Evolutionary conservation across 1,140 invertebrate species (phyloP).

Genomic region (Ephestia elutella): DNA sequence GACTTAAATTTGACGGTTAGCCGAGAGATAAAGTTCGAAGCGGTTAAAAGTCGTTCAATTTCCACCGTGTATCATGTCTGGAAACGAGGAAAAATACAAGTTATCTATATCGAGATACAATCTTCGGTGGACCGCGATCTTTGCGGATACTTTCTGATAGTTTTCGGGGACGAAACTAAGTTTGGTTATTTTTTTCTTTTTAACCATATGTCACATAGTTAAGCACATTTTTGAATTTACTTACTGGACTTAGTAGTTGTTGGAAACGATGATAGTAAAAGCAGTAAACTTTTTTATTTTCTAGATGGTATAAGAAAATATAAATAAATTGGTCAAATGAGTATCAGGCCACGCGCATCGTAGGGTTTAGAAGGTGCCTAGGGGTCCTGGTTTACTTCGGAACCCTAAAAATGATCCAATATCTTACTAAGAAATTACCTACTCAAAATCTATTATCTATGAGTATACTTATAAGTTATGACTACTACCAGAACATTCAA

Average conservation of each 20-base stretch:
- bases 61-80: not conserved
- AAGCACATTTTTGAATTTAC: not conserved
- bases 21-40: not conserved
- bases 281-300: too few relatives aligned
- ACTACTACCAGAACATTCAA: not conserved
- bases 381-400: too few relatives aligned
- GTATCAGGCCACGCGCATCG: too few relatives aligned
- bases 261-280: too few relatives aligned
- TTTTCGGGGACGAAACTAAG: not conserved
- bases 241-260: too few relatives aligned
- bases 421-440: too few relatives aligned
- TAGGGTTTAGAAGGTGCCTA: too few relatives aligned
- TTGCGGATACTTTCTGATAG: not conserved
- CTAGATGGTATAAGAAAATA: too few relatives aligned
- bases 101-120: not conserved
- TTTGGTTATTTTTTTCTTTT: not conserved
- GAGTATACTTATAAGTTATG: too few relatives aligned
- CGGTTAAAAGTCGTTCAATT: slow-evolving; percentile 4
- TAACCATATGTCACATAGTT: not conserved
- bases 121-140: not conserved
- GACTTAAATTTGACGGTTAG: slow-evolving; percentile 1
- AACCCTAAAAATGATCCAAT: too few relatives aligned
- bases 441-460: too few relatives aligned
- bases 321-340: too few relatives aligned
- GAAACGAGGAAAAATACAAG: slow-evolving; percentile 1